These are phyloP conservation scores for Sinosuthora webbiana DNA, from an alignment of 2,113 vertebrate species.

Conservation along the genomic window DNA sequence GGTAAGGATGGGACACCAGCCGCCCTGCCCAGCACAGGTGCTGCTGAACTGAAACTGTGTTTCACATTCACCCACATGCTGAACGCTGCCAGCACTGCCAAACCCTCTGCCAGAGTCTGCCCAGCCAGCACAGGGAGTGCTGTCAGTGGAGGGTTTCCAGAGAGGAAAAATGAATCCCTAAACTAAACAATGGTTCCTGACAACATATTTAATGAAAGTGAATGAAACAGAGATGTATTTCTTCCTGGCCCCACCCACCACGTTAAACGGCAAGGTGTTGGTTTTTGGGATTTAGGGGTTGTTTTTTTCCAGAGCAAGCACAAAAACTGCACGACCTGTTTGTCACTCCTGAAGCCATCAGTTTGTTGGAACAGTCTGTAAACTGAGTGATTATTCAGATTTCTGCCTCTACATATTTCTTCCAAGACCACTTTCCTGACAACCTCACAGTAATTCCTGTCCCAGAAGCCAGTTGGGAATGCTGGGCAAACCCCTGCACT, in stretches of 20 bases:
- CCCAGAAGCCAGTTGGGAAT: not conserved
- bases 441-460: not conserved
- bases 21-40: not conserved
- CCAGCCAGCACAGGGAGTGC: fast-evolving
- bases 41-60: fast-evolving
- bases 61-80: not conserved
- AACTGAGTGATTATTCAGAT: not conserved
- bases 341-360: not conserved
- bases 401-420: not conserved
- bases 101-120: not conserved
- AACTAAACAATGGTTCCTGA: not conserved
- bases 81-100: not conserved
- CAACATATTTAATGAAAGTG: not conserved
- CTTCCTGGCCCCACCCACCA: not conserved
- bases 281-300: not conserved
- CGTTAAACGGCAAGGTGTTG: not conserved
- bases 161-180: not conserved
- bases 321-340: not conserved
- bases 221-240: not conserved
- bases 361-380: not conserved
- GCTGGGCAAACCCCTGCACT: not conserved
- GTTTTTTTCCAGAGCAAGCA: not conserved
- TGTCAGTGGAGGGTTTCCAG: not conserved
- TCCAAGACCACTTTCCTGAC: not conserved
- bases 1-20: not conserved